phyloP scores from a whole-genome alignment of 2,888 invertebrate species.

The Lomographa bimaculata region DNA sequence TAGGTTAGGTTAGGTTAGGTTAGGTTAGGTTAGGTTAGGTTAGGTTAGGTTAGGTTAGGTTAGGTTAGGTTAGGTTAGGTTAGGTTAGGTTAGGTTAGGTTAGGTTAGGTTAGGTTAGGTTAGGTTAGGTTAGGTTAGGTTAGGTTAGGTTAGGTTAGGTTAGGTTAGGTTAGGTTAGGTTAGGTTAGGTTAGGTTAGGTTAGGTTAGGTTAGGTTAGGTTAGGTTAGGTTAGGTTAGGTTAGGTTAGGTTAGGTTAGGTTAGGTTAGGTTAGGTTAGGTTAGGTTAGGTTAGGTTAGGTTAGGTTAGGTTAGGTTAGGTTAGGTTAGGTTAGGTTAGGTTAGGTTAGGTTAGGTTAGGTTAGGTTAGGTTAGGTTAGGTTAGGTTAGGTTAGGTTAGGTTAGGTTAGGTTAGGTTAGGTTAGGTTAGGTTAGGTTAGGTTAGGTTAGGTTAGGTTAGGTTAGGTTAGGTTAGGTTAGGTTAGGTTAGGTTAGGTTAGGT shows the following conservation, averaged over 20 bases:
- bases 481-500: no score
- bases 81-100: constrained; percentile 17
- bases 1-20: constrained; percentile 25
- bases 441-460: no score
- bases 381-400: no score
- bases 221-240: constrained; percentile 14
- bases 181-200: constrained; percentile 32
- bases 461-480: no score
- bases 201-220: constrained; percentile 27
- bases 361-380: no score
- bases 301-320: constrained; percentile 15
- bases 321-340: no score
- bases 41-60: constrained; percentile 19
- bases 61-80: constrained; percentile 21
- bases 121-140: constrained; percentile 29
- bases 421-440: no score
- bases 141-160: constrained; percentile 29
- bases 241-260: constrained; percentile 17
- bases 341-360: no score
- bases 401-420: no score
- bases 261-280: constrained; percentile 16
- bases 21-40: constrained; percentile 25
- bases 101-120: constrained; percentile 29
- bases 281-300: constrained; percentile 15
- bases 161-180: constrained; percentile 25